Conservation (phyloP, 2,113 vertebrate genomes). For the Hystrix brachyura region DNA sequence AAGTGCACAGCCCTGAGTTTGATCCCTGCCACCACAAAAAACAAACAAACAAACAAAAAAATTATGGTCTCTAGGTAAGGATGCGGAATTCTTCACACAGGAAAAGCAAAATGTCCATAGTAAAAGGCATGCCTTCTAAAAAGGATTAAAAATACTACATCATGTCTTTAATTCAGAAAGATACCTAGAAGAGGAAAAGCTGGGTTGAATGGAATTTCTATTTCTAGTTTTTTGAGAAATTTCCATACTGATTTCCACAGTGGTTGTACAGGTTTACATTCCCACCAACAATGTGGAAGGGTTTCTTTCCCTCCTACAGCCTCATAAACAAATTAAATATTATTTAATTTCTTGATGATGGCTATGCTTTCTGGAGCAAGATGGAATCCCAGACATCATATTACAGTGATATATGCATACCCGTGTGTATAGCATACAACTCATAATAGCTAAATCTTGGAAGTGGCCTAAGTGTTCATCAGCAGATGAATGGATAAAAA, state of each 20-base stretch:
- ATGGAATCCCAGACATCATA: background rate
- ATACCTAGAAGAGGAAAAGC: background rate
- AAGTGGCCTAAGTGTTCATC: too few relatives aligned
- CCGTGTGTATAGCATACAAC: background rate
- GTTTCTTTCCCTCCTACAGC: background rate
- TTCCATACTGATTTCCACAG: background rate
- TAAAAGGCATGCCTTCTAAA: background rate
- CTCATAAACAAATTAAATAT: background rate
- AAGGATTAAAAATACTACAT: background rate
- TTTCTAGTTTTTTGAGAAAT: background rate
- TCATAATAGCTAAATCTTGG: background rate
- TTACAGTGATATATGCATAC: background rate
- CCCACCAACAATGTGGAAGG: background rate
- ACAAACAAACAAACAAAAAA: too few relatives aligned
- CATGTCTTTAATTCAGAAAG: background rate
- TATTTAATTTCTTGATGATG: background rate
- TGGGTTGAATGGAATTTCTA: background rate
- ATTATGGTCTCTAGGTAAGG: background rate
- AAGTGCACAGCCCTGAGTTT: too few relatives aligned
- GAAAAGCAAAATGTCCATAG: background rate
- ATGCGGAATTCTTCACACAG: background rate
- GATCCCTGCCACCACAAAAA: too few relatives aligned
- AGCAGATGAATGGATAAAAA: too few relatives aligned
- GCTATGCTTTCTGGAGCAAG: background rate
- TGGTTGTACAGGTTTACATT: background rate